These are phyloP conservation scores for Saguinus midas DNA, from an alignment of 2,113 vertebrate species.

Conservation along the genomic window DNA sequence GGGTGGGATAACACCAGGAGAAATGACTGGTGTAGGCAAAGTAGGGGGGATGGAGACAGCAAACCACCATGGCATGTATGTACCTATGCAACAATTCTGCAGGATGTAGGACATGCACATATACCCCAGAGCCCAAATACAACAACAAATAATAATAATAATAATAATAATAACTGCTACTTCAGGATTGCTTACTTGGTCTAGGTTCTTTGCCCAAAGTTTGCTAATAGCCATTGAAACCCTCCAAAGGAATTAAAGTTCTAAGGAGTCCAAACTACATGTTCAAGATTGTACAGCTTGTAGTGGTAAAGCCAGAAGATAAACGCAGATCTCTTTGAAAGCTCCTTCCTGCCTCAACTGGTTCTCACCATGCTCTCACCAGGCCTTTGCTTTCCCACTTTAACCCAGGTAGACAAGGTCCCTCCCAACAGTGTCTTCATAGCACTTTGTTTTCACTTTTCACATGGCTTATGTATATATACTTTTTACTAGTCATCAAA, in stretches of 20 bases:
- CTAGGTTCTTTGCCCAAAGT: background rate
- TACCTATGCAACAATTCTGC: no score
- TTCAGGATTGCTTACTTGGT: background rate
- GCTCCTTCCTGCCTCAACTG: background rate
- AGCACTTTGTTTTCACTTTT: background rate
- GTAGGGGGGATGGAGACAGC: no score
- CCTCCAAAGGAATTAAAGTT: background rate
- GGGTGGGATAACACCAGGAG: no score
- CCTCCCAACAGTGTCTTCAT: background rate
- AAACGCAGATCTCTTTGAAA: background rate
- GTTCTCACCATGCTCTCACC: background rate
- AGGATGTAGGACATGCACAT: no score
- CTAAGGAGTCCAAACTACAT: background rate
- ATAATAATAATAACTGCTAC: background rate
- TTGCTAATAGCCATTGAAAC: background rate
- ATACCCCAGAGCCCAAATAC: no score
- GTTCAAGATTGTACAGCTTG: background rate
- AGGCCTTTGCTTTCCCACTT: background rate
- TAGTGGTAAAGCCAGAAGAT: background rate
- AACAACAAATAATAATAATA: no score
- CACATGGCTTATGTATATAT: background rate
- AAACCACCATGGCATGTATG: no score
- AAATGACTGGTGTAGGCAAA: no score
- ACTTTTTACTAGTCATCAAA: constrained; percentile 15
- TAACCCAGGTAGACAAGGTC: background rate